phyloP scores from a whole-genome alignment of 2,113 vertebrate genomes.

The Mohoua ochrocephala region DNA sequence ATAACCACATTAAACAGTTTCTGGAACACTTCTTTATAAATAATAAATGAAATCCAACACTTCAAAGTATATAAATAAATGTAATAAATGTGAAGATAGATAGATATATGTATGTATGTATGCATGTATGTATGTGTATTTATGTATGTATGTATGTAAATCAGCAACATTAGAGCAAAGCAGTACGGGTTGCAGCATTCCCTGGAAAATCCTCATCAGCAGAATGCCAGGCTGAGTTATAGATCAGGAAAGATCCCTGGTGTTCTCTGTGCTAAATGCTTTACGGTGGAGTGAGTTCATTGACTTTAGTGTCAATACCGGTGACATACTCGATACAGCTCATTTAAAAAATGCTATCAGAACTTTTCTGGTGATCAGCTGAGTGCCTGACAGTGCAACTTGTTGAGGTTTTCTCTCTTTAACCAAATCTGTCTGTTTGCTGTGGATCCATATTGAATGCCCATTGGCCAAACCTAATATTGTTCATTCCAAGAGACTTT shows the following conservation, averaged over 20 bases:
- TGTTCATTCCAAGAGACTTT: slow-evolving; percentile 22
- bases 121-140: not conserved
- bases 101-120: not conserved
- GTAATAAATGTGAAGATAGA: not conserved
- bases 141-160: not conserved
- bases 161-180: not conserved
- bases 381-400: not conserved
- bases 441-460: not conserved
- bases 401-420: not conserved
- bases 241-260: not conserved
- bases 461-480: not conserved
- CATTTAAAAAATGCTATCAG: not conserved
- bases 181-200: not conserved
- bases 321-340: not conserved
- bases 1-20: not conserved
- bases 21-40: not conserved
- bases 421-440: not conserved
- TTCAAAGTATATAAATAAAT: not conserved
- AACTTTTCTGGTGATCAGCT: not conserved
- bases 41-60: not conserved
- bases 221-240: slow-evolving; percentile 17
- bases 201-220: slow-evolving; percentile 6
- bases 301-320: not conserved
- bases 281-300: not conserved
- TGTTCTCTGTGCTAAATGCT: not conserved